phyloP scores from a whole-genome alignment of 2,113 vertebrate species.

The Hemiprocne comata region DNA sequence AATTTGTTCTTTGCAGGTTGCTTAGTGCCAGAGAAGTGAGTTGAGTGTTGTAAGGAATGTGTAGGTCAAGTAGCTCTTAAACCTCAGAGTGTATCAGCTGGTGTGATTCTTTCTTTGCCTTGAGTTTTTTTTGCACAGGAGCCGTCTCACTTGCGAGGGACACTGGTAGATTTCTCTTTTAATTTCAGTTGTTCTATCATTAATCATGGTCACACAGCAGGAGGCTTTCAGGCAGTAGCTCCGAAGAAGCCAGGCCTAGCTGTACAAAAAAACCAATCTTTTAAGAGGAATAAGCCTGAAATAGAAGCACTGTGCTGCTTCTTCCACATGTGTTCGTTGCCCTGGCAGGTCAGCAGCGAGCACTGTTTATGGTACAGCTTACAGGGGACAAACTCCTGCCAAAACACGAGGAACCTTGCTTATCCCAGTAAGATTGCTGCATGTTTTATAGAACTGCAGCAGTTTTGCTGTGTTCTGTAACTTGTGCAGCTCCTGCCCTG shows the following conservation, averaged over 20 bases:
- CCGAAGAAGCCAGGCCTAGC: neutral
- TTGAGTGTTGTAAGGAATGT: fast-evolving
- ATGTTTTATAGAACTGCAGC: neutral
- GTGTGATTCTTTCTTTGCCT: neutral
- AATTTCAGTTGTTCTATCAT: neutral
- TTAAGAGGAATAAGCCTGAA: neutral
- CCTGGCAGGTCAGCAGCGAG: neutral
- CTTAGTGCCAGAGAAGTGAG: neutral
- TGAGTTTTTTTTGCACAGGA: fast-evolving
- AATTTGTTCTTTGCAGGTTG: neutral
- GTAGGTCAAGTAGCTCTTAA: neutral
- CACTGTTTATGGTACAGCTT: neutral
- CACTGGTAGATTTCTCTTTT: neutral
- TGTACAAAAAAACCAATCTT: neutral
- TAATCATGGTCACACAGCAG: neutral
- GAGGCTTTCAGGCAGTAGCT: neutral
- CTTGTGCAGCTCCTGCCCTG: neutral
- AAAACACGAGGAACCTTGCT: neutral
- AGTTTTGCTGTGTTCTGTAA: constrained; percentile 10
- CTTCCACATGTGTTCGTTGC: neutral
- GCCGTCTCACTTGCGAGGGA: neutral
- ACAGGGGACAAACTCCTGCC: neutral
- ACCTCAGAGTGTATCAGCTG: neutral
- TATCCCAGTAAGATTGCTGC: neutral
- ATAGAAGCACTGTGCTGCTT: neutral